These are phyloP conservation scores for Drosophila longiperda DNA, from an alignment of 2,888 invertebrate species.

Conservation along the genomic window DNA sequence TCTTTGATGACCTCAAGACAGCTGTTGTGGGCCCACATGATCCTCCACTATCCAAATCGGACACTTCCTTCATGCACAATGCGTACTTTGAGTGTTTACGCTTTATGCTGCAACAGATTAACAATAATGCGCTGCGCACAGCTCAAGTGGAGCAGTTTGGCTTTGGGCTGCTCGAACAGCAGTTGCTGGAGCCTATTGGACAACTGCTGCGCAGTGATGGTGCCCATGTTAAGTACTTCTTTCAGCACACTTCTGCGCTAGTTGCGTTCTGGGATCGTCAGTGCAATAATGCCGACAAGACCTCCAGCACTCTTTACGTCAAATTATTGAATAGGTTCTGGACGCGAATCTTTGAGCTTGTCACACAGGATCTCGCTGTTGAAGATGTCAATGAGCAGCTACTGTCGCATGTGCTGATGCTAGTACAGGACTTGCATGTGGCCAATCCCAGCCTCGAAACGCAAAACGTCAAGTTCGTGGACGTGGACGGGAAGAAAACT, in stretches of 20 bases:
- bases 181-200: conserved; percentile 85
- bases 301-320: conserved; percentile 67
- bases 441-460: conserved; percentile 84
- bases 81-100: conserved; percentile 91
- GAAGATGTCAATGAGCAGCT: conserved; percentile 66
- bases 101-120: conserved; percentile 86
- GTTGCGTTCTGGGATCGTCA: conserved; percentile 87
- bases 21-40: conserved; percentile 88
- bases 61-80: conserved; percentile 88
- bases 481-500: conserved; percentile 65
- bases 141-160: conserved; percentile 50
- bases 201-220: conserved; percentile 85
- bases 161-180: conserved; percentile 63
- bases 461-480: conserved; percentile 87
- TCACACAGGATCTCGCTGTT: conserved; percentile 62
- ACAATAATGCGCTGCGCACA: conserved; percentile 74
- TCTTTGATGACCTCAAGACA: conserved; percentile 89
- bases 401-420: conserved; percentile 85
- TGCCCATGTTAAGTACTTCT: conserved; percentile 84
- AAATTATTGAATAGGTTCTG: conserved; percentile 79
- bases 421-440: conserved; percentile 82
- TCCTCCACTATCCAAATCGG: conserved; percentile 86
- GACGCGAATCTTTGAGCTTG: conserved; percentile 72
- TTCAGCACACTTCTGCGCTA: conserved; percentile 86
- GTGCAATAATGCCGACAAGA: conserved; percentile 56